A percentile compares a stretch with the other conserved stretches of the same genome.
phyloP scores from a whole-genome alignment of 2,113 vertebrate species.

The Hirundichthys speculiger region DNA sequence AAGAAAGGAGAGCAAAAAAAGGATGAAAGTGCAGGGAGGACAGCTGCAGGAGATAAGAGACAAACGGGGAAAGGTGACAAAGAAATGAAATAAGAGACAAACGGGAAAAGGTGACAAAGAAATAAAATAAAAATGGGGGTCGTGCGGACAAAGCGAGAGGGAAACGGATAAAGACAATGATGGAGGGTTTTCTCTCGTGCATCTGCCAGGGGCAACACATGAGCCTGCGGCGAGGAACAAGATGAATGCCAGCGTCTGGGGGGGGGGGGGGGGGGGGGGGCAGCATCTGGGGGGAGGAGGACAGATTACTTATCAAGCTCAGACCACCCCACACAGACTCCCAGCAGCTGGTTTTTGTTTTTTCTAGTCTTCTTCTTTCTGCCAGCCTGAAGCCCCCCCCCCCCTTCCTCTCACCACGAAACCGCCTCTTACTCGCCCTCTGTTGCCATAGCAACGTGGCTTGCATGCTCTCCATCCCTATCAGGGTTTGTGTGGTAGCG shows the following conservation, averaged over 20 bases:
- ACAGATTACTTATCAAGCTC: constrained; percentile 30
- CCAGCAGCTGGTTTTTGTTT: neutral
- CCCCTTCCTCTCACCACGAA: constrained; percentile 18
- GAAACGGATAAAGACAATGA: constrained; percentile 40
- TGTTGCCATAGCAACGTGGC: constrained; percentile 74
- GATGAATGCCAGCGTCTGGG: constrained; percentile 40
- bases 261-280: no score
- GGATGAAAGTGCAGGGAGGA: constrained; percentile 11
- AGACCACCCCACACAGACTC: neutral
- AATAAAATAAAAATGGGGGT: constrained; percentile 1
- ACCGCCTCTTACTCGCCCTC: constrained; percentile 45
- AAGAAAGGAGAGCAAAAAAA: constrained; percentile 34
- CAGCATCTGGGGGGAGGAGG: no score
- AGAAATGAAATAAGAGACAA: neutral
- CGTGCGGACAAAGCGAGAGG: constrained; percentile 35
- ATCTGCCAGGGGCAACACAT: constrained; percentile 23
- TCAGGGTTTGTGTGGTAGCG: constrained; percentile 40
- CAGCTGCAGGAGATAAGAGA: neutral
- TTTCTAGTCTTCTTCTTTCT: constrained; percentile 16
- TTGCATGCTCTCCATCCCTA: constrained; percentile 36
- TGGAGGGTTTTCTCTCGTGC: constrained; percentile 36
- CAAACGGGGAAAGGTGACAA: neutral
- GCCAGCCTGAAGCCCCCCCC: constrained; percentile 8
- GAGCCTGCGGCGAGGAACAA: constrained; percentile 23
- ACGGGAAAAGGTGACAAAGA: neutral